Evolutionary conservation across 2,797 vertebrate genomes (phyloP).

Genomic region (Heliangelus exortis): DNA sequence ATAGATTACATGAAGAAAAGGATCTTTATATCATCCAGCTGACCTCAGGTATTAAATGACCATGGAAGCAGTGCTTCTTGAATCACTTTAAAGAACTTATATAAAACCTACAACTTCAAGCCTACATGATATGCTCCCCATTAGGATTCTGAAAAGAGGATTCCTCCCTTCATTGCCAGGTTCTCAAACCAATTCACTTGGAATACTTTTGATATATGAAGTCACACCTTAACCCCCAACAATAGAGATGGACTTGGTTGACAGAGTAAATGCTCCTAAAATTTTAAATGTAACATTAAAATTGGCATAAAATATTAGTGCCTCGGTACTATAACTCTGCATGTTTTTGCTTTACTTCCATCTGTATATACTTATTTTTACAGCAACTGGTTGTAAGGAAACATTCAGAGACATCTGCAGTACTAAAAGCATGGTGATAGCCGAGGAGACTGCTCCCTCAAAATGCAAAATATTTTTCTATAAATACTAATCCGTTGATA

Average conservation of each 20-base stretch:
- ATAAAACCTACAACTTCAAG: not conserved
- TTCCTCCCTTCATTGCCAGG: not conserved
- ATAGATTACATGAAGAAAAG: not conserved
- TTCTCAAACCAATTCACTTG: not conserved
- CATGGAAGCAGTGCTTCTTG: not conserved
- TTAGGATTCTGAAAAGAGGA: not conserved
- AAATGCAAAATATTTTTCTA: conserved; percentile 37
- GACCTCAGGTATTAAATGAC: not conserved
- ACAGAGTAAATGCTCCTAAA: not conserved
- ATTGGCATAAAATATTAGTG: conserved; percentile 51
- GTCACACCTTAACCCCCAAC: not conserved
- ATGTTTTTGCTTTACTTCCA: conserved; percentile 3
- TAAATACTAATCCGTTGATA: conserved; percentile 42
- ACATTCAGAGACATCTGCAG: conserved; percentile 43
- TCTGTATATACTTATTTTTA: conserved; percentile 36
- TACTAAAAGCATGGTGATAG: conserved; percentile 34
- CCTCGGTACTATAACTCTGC: not conserved
- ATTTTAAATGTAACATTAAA: conserved; percentile 47
- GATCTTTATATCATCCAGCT: not conserved
- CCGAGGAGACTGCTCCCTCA: not conserved
- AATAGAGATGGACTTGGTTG: not conserved
- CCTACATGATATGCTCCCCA: not conserved
- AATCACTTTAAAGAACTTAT: not conserved
- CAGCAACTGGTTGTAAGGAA: conserved; percentile 12
- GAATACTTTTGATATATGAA: not conserved